A percentile compares a stretch with the other conserved stretches of the same genome.
These are phyloP conservation scores for Crotalus viridis DNA, from an alignment of 2,113 vertebrate species.

Conservation along the genomic window DNA sequence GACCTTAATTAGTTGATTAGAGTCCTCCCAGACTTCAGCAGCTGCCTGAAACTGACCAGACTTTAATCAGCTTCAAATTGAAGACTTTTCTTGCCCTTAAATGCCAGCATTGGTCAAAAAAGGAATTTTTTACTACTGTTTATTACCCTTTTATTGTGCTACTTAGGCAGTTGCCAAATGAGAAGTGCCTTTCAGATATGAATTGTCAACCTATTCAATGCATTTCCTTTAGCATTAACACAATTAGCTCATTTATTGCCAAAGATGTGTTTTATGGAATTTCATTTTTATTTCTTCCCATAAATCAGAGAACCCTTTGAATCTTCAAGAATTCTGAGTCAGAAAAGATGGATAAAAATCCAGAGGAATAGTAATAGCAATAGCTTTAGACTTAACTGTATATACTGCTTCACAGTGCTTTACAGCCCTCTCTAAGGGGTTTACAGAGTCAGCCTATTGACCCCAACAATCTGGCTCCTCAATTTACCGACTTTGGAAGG, in stretches of 20 bases:
- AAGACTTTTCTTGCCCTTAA: background rate
- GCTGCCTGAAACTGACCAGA: background rate
- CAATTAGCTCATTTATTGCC: background rate
- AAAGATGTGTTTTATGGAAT: background rate
- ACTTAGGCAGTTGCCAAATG: background rate
- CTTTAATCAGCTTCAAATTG: background rate
- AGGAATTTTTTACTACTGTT: background rate
- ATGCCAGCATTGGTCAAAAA: background rate
- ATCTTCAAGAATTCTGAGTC: background rate
- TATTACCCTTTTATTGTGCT: background rate
- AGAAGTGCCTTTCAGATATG: background rate
- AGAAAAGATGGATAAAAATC: background rate
- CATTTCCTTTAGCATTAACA: background rate
- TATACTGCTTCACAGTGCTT: no score
- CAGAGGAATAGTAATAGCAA: background rate
- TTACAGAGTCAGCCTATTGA: background rate
- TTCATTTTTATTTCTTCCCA: background rate
- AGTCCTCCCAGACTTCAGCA: background rate
- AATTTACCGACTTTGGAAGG: background rate
- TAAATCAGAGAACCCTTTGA: background rate
- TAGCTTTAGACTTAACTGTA: background rate
- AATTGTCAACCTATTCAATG: background rate
- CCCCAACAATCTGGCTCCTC: background rate
- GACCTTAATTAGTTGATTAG: background rate
- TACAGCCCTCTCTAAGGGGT: background rate